Base-by-base conservation (phyloP, 2,113 vertebrate genomes). In the Callipepla squamata region DNA sequence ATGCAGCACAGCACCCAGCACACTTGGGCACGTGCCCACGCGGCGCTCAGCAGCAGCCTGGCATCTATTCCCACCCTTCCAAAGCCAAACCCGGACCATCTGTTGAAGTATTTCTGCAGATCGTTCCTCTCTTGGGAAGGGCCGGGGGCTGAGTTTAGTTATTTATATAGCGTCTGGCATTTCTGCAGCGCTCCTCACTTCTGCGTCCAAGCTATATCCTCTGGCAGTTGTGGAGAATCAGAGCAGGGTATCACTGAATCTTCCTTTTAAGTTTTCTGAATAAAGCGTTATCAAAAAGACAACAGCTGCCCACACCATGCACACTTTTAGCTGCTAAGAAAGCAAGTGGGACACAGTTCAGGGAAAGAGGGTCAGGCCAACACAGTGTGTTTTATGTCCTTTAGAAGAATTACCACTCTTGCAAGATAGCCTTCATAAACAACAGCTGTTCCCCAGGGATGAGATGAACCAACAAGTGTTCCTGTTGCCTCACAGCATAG, bases 81-180 rank as follows among this genome's bases (percentile, higher is more conserved):
- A 84, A 55, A 93, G 75, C 81, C 85, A 93, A 86, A 95, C 55
- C 67, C 92, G 93, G 80, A 83, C 89, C 93, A 96, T 96, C 92
- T 95, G 95, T 50, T 89, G 74, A 86, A 74, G 57, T 65, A 91
- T 94, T 93, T 94, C 90, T 95, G 76, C 89, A 95, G 92, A 89
- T 89, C 88, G 69, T 77, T n/a, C 45, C 57, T 93, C 77, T 36
- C 32, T 63, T 18, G 25, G 87, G 68, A 87, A 86, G 59, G 85
- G 53, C 93, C 1, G 1, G 79, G 80, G 84, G 86, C 90, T 78
- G 66, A 81, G 67, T 78, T 82, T 18, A 30, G 82, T 47, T 94
- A 81, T 89, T 89, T 85, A 78, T 87, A 89, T 55, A 72, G 76
- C 0, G 53, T 85, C 91, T 94, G 88, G 89, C 94, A 90, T 94